Evolutionary conservation across 2,888 invertebrate genomes (phyloP).

Genomic region (Xestia rhomboidea): DNA sequence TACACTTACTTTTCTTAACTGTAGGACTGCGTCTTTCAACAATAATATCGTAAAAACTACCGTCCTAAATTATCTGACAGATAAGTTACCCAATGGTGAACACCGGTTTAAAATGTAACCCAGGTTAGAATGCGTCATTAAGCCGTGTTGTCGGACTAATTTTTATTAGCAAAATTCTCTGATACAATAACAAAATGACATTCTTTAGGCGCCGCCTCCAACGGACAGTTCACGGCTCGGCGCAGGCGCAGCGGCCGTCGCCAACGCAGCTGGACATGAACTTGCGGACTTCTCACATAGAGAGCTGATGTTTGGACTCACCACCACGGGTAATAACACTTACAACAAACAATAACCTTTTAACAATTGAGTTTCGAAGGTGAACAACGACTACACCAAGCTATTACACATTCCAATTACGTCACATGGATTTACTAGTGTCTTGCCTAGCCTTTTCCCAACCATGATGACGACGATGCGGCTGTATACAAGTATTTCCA

Average conservation of each 20-base stretch:
- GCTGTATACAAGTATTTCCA: too few species aligned
- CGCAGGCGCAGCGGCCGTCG: slow-evolving; percentile 91
- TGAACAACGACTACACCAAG: neutral
- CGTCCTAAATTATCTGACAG: neutral
- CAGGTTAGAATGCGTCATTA: neutral
- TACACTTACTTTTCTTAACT: neutral
- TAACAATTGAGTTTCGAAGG: neutral
- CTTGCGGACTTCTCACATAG: slow-evolving; percentile 95
- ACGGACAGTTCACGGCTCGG: slow-evolving; percentile 88
- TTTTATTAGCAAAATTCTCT: neutral
- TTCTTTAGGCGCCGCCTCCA: slow-evolving; percentile 88
- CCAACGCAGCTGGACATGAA: slow-evolving; percentile 94
- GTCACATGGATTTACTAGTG: neutral
- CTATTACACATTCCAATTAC: neutral
- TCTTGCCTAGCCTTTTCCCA: neutral
- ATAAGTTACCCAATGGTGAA: neutral
- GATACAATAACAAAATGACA: neutral
- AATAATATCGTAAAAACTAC: neutral
- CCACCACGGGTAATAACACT: slow-evolving; percentile 90
- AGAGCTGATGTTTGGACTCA: slow-evolving; percentile 96
- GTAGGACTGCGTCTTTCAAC: neutral
- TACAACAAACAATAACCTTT: neutral
- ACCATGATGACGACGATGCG: neutral
- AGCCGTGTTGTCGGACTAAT: neutral
- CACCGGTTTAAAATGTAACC: neutral